A percentile compares a stretch with the other conserved stretches of the same genome.
Conservation (phyloP, 2,113 vertebrate genomes). For the Ctenodactylus gundi region DNA sequence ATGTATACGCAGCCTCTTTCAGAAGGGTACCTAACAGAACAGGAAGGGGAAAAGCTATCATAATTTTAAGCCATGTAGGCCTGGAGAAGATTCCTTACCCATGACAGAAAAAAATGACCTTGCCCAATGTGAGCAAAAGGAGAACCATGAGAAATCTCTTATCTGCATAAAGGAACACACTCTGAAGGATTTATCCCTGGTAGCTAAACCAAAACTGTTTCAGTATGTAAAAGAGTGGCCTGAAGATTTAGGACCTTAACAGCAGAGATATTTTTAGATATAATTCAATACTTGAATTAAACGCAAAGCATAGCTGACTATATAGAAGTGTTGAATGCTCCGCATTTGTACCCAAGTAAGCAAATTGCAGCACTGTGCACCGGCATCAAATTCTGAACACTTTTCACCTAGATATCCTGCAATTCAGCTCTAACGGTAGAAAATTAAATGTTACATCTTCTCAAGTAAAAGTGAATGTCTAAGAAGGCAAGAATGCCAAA, state of each 20-base stretch:
- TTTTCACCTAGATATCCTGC: slow-evolving; percentile 54
- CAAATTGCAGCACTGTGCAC: slow-evolving; percentile 61
- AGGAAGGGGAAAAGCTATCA: neutral
- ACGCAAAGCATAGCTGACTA: slow-evolving; percentile 58
- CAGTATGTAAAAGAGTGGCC: slow-evolving; percentile 4
- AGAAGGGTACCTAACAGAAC: neutral
- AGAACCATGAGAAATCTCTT: slow-evolving; percentile 19
- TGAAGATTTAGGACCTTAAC: slow-evolving; percentile 38
- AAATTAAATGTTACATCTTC: slow-evolving; percentile 56
- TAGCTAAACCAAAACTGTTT: neutral
- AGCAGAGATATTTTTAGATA: slow-evolving; percentile 66
- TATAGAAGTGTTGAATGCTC: slow-evolving; percentile 60
- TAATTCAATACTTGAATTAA: slow-evolving; percentile 66
- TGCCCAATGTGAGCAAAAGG: slow-evolving; percentile 29
- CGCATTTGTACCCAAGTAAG: slow-evolving; percentile 65
- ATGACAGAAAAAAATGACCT: slow-evolving; percentile 50
- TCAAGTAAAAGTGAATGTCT: slow-evolving; percentile 11
- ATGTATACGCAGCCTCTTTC: neutral
- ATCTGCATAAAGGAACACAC: neutral
- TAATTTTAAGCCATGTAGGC: slow-evolving; percentile 43
- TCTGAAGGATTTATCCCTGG: neutral
- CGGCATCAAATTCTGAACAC: slow-evolving; percentile 46
- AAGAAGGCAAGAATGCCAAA: slow-evolving; percentile 29
- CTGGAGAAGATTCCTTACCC: slow-evolving; percentile 41
- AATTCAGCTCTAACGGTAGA: slow-evolving; percentile 56